These are phyloP conservation scores for Drosophila navojoa DNA, from an alignment of 1,140 invertebrate genomes.

Conservation along the genomic window DNA sequence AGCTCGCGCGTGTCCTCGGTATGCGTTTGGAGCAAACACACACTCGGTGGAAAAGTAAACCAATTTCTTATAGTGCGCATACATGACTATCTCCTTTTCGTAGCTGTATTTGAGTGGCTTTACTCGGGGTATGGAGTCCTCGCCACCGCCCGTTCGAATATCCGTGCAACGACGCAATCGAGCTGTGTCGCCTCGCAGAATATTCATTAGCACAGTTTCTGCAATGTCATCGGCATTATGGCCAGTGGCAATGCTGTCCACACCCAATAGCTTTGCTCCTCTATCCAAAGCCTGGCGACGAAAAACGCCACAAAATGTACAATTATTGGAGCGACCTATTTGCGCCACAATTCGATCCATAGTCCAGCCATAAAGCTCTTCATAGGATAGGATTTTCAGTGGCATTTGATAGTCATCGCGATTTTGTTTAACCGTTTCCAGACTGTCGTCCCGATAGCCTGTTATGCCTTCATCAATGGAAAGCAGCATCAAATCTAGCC, in stretches of 20 bases:
- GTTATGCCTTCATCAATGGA: slow-evolving; percentile 99
- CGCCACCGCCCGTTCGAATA: slow-evolving; percentile 92
- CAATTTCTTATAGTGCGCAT: slow-evolving; percentile 98
- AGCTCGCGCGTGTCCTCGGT: slow-evolving; percentile 95
- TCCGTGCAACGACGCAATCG: slow-evolving; percentile 95
- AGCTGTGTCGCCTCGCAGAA: slow-evolving; percentile 97
- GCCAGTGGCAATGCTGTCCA: slow-evolving; percentile 97
- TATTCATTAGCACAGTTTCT: slow-evolving; percentile 99
- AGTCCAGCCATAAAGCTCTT: slow-evolving; percentile 99
- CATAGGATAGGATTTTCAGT: slow-evolving; percentile 98
- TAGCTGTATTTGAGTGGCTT: slow-evolving; percentile 99
- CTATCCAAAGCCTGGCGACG: slow-evolving; percentile 97
- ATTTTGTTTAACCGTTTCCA: slow-evolving; percentile 98
- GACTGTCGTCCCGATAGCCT: slow-evolving; percentile 98
- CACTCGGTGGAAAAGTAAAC: slow-evolving; percentile 99
- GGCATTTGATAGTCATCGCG: slow-evolving; percentile 96
- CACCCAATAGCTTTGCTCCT: slow-evolving; percentile 93
- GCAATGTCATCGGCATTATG: slow-evolving; percentile 99
- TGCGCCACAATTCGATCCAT: slow-evolving; percentile 99
- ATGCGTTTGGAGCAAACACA: slow-evolving; percentile 99
- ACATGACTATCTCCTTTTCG: slow-evolving; percentile 99
- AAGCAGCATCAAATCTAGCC: slow-evolving; percentile 94
- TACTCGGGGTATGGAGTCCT: slow-evolving; percentile 94
- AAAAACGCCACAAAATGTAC: slow-evolving; percentile 99
- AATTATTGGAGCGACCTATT: slow-evolving; percentile 99